phyloP scores from a whole-genome alignment of 2,113 vertebrate species.

The Alexandromys fortis region DNA sequence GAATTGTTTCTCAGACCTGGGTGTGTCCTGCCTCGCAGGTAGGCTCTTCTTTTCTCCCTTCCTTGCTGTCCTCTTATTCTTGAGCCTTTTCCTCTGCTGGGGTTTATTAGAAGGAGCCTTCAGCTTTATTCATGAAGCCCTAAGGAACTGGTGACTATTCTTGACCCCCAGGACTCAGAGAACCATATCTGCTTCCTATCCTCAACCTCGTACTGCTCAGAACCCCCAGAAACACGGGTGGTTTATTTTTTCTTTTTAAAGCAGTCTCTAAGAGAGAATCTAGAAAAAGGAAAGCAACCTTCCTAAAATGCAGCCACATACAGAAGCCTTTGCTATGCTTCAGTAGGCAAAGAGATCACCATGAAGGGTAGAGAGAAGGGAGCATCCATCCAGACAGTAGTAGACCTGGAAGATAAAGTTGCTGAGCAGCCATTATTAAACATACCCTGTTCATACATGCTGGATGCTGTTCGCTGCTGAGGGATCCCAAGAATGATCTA shows the following conservation, averaged over 20 bases:
- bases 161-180: neutral
- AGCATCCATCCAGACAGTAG: neutral
- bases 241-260: neutral
- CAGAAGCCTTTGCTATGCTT: neutral
- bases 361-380: neutral
- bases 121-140: too few species aligned
- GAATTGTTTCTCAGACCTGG: neutral
- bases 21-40: too few species aligned
- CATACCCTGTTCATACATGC: neutral
- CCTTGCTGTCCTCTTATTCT: too few species aligned
- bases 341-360: neutral
- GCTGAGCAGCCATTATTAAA: neutral
- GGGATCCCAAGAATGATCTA: neutral
- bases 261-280: neutral
- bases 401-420: neutral
- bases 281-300: neutral
- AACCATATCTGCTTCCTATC: neutral
- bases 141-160: neutral
- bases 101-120: neutral
- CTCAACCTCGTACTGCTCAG: neutral
- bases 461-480: neutral
- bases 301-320: neutral
- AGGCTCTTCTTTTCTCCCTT: neutral
- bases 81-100: neutral
- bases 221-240: neutral